phyloP scores from a whole-genome alignment of 2,113 vertebrate species.

The Meles meles region DNA sequence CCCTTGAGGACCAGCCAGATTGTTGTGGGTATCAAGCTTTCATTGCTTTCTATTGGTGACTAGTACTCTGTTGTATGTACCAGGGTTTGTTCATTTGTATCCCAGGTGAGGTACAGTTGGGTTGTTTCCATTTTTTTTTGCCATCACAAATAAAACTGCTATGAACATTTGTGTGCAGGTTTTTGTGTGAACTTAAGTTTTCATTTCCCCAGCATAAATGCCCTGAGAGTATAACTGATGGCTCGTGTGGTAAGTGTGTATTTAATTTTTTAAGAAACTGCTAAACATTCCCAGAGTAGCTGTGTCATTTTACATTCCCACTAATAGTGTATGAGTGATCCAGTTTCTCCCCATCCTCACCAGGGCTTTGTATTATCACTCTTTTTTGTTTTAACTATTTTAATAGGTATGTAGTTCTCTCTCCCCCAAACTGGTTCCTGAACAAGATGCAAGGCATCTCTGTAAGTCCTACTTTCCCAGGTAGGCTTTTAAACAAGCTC shows the following conservation, averaged over 20 bases:
- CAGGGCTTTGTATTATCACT: neutral
- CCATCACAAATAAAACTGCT: neutral
- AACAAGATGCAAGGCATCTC: neutral
- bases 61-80: neutral
- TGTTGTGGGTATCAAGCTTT: neutral
- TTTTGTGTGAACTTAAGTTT: conserved; percentile 2
- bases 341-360: neutral
- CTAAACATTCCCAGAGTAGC: neutral
- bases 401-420: neutral
- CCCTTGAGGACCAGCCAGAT: neutral
- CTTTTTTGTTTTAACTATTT: neutral
- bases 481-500: neutral
- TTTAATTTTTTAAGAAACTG: conserved; percentile 17
- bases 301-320: neutral
- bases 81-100: neutral
- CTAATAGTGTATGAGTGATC: neutral
- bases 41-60: neutral
- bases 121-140: neutral
- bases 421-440: neutral
- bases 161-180: neutral
- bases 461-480: neutral
- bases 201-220: neutral
- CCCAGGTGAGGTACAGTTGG: neutral
- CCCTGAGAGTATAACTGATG: neutral
- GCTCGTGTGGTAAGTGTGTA: neutral